A percentile compares a stretch with the other conserved stretches of the same genome.
phyloP scores from a whole-genome alignment of 2,797 vertebrate genomes.

The Rhodeus uyekii region DNA sequence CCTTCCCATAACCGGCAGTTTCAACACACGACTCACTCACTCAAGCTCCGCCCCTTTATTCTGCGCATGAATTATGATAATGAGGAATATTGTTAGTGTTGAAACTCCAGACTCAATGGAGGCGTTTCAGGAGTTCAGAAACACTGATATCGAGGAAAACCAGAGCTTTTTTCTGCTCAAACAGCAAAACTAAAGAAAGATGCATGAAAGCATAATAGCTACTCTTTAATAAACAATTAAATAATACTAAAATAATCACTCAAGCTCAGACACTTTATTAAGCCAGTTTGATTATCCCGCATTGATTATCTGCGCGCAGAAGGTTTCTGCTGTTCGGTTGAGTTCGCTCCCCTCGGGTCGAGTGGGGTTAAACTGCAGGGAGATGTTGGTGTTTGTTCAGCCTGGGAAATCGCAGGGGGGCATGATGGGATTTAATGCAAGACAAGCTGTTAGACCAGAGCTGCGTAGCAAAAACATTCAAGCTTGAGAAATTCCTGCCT shows the following conservation, averaged over 20 bases:
- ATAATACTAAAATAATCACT: background rate
- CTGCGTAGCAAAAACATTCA: constrained; percentile 58
- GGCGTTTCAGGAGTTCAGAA: too few relatives aligned
- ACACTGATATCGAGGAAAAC: too few relatives aligned
- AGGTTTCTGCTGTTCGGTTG: background rate
- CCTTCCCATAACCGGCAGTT: background rate
- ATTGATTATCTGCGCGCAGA: background rate
- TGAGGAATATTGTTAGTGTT: background rate
- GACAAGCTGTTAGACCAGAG: constrained; percentile 67
- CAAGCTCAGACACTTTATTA: background rate
- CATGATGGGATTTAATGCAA: constrained; percentile 64
- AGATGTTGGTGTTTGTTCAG: background rate
- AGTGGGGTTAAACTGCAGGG: constrained; percentile 8
- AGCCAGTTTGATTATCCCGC: background rate
- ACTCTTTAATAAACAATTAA: too few relatives aligned
- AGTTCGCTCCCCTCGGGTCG: background rate
- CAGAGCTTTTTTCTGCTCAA: too few relatives aligned
- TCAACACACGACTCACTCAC: background rate
- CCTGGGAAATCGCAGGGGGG: constrained; percentile 17
- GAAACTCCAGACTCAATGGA: too few relatives aligned
- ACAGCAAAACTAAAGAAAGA: too few relatives aligned
- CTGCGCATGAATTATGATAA: background rate
- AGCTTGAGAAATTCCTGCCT: constrained; percentile 55
- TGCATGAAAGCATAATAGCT: background rate
- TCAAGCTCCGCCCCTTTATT: background rate